phyloP scores from a whole-genome alignment of 1,140 invertebrate genomes.

The Oryzaephilus surinamensis region DNA sequence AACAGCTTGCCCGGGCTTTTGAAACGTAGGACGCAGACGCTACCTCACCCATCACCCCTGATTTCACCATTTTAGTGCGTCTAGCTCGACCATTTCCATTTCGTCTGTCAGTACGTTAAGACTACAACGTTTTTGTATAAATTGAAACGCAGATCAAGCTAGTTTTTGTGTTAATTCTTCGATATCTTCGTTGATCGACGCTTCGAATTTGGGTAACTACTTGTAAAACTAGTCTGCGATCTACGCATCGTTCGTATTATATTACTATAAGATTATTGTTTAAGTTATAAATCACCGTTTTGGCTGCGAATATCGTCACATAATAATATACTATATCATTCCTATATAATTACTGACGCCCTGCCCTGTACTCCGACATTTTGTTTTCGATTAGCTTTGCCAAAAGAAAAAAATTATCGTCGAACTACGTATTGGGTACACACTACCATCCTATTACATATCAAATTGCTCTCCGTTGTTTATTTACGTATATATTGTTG shows the following conservation, averaged over 20 bases:
- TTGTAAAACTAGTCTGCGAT: conserved; percentile 31
- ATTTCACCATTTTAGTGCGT: too few species aligned
- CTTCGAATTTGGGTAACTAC: conserved; percentile 37
- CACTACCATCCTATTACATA: conserved; percentile 4
- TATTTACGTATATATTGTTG: conserved; percentile 18
- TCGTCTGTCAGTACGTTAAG: too few species aligned
- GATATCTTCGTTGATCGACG: conserved; percentile 20
- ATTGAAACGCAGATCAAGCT: too few species aligned
- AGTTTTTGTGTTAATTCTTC: too few species aligned
- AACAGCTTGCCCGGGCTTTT: too few species aligned
- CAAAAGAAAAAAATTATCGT: conserved; percentile 10
- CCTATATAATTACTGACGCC: conserved; percentile 19
- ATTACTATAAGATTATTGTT: conserved; percentile 21
- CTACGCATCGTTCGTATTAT: conserved; percentile 32
- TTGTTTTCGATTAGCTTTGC: conserved; percentile 25
- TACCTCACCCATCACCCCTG: too few species aligned
- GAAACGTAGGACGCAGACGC: too few species aligned
- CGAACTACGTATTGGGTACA: conserved; percentile 16
- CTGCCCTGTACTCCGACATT: conserved; percentile 26
- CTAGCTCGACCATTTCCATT: too few species aligned
- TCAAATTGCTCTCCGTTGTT: conserved; percentile 15
- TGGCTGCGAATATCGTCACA: conserved; percentile 32
- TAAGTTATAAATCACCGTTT: conserved; percentile 24
- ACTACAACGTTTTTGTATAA: too few species aligned
- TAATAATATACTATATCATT: conserved; percentile 14